phyloP scores from a whole-genome alignment of 2,888 invertebrate species.

The Nomada ferruginata region DNA sequence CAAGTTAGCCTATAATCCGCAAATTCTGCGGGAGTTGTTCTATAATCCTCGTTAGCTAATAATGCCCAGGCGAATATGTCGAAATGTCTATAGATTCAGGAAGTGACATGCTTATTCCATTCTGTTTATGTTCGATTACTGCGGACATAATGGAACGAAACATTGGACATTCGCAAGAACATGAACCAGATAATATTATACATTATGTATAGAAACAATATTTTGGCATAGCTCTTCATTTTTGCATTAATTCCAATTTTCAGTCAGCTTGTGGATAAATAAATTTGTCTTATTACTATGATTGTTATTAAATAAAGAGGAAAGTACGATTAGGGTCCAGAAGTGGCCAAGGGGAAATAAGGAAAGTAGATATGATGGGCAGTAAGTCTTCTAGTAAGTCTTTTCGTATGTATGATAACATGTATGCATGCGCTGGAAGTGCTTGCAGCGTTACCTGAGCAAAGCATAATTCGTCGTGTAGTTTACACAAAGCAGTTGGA shows the following conservation, averaged over 20 bases:
- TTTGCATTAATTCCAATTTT: too few species aligned
- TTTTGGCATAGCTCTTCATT: too few species aligned
- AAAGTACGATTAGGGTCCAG: too few species aligned
- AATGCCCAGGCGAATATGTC: background rate
- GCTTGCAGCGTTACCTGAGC: constrained; percentile 24
- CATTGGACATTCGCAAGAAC: too few species aligned
- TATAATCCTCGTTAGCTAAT: constrained; percentile 28
- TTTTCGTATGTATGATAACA: constrained; percentile 4
- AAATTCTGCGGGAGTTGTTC: constrained; percentile 3
- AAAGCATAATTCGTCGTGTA: constrained; percentile 49
- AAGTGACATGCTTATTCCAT: background rate
- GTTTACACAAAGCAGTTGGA: constrained; percentile 46
- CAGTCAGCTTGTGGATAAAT: too few species aligned
- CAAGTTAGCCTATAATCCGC: background rate
- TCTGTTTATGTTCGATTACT: background rate
- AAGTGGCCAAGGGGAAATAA: too few species aligned
- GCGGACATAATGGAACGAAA: background rate
- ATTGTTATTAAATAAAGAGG: too few species aligned
- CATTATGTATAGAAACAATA: too few species aligned
- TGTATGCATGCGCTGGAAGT: constrained; percentile 13
- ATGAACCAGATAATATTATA: too few species aligned
- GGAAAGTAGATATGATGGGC: background rate
- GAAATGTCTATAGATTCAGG: background rate
- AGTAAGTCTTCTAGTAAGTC: constrained; percentile 13
- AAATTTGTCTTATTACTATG: too few species aligned